These are phyloP conservation scores for Margaritifera margaritifera DNA, from an alignment of 2,888 invertebrate genomes.

Conservation along the genomic window DNA sequence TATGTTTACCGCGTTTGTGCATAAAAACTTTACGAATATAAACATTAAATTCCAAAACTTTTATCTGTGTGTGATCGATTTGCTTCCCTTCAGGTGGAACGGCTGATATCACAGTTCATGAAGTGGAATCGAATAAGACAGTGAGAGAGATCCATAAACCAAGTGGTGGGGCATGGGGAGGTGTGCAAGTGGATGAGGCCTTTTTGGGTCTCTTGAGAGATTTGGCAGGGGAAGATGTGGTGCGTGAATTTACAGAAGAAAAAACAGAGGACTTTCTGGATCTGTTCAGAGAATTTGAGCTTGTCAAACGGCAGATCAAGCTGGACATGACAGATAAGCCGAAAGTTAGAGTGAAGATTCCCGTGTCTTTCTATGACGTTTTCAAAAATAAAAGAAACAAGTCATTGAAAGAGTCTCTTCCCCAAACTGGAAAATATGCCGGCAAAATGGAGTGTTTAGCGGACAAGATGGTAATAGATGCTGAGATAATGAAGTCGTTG, in stretches of 20 bases:
- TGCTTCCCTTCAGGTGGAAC: conserved; percentile 24
- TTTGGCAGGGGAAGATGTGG: conserved; percentile 23
- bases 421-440: conserved; percentile 15
- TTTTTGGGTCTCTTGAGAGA: conserved; percentile 24
- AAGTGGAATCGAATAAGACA: conserved; percentile 11
- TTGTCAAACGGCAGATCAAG: conserved; percentile 20
- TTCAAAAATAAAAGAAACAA: conserved; percentile 12
- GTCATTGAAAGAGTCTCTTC: conserved; percentile 10
- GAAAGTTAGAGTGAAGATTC: conserved; percentile 22
- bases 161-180: conserved; percentile 31
- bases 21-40: not conserved
- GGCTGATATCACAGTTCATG: conserved; percentile 34
- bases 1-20: too few species aligned
- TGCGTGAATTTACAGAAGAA: conserved; percentile 17
- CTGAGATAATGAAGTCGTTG: conserved; percentile 23
- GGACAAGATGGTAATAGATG: conserved; percentile 32
- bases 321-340: conserved; percentile 24
- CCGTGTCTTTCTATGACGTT: conserved; percentile 18
- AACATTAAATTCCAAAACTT: not conserved
- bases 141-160: conserved; percentile 32
- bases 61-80: not conserved
- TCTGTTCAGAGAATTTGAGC: conserved; percentile 27
- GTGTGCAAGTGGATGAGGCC: conserved; percentile 26
- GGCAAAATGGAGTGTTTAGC: conserved; percentile 16
- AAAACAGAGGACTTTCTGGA: conserved; percentile 31